A percentile compares a stretch with the other conserved stretches of the same genome.
These are phyloP conservation scores for Ibidorhyncha struthersii DNA, from an alignment of 2,113 vertebrate species.

Conservation along the genomic window DNA sequence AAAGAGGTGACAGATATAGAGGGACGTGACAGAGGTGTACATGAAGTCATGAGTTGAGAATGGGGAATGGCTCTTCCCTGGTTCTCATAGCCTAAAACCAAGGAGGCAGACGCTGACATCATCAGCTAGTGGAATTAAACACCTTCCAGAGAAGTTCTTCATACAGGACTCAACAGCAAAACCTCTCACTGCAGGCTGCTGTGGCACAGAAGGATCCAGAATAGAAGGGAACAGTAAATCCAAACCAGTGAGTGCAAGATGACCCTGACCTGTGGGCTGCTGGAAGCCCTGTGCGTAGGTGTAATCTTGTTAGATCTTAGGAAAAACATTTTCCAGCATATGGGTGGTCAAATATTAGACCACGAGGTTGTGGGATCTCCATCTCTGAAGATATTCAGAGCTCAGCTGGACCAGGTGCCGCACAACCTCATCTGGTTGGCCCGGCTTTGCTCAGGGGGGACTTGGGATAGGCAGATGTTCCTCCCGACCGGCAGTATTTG, in stretches of 20 bases:
- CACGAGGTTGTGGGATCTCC: background rate
- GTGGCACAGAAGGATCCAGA: background rate
- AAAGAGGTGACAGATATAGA: background rate
- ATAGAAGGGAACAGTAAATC: background rate
- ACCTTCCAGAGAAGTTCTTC: background rate
- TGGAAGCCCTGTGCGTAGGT: background rate
- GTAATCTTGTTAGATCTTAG: background rate
- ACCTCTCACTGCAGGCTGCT: background rate
- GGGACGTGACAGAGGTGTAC: background rate
- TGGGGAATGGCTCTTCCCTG: background rate
- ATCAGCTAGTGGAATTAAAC: background rate
- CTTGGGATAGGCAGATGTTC: background rate
- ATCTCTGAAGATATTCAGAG: background rate
- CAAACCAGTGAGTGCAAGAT: background rate
- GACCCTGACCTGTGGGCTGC: background rate
- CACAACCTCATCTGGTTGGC: rapidly evolving
- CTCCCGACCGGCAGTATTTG: background rate
- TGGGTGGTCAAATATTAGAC: background rate
- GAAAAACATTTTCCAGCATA: background rate
- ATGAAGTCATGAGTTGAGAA: background rate
- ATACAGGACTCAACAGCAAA: background rate
- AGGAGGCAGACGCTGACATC: background rate
- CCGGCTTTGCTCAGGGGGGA: background rate
- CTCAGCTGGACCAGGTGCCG: background rate
- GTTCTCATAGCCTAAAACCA: background rate